Base-by-base conservation (phyloP, 2,113 vertebrate genomes). In the Prinia subflava region DNA sequence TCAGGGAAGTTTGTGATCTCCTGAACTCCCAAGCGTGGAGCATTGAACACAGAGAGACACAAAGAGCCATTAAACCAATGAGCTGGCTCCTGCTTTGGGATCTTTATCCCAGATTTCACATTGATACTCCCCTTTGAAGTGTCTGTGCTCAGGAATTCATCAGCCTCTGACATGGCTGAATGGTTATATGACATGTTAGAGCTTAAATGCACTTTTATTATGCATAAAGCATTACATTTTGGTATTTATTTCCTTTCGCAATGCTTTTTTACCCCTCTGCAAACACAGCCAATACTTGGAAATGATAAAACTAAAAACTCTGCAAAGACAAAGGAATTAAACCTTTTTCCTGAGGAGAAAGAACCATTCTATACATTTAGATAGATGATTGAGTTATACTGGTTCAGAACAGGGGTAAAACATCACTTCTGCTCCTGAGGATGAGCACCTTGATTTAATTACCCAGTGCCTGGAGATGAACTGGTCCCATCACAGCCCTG, bases 181-280 rank as follows among this genome's bases (percentile, higher is more conserved):
- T 31, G 88, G 62, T 95, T 95, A 77, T 70, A 90, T 47, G 69
- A 83, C 67, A 68, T 25, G 41, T n/a, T 59, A 83, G 92, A 86
- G 70, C 88, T 64, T 63, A 93, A 95, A 80, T 37, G 90, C 18
- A 75, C 31, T 92, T 94, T 86, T 80, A 83, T 75, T 89, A 83
- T 49, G 83, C 44, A 53, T 19, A 70, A 11, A 95, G 53, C 71
- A 56, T 42, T 80, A 57, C 65, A 86, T 19, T 89, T 74, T 20
- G 27, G 13, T 75, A 87, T 89, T 93, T 97, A 85, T 91, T 77
- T 90, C 71, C 59, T 78, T 86, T 75, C 9, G 12, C 47, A 83
- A 76, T n/a, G 33, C 68, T 92, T 14, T 42, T 13, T 14, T n/a
- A 56, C 78, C 63, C 11, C 37, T 62, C 46, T 68, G 62, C 70